phyloP scores from a whole-genome alignment of 2,113 vertebrate species.

The Cettia cetti region DNA sequence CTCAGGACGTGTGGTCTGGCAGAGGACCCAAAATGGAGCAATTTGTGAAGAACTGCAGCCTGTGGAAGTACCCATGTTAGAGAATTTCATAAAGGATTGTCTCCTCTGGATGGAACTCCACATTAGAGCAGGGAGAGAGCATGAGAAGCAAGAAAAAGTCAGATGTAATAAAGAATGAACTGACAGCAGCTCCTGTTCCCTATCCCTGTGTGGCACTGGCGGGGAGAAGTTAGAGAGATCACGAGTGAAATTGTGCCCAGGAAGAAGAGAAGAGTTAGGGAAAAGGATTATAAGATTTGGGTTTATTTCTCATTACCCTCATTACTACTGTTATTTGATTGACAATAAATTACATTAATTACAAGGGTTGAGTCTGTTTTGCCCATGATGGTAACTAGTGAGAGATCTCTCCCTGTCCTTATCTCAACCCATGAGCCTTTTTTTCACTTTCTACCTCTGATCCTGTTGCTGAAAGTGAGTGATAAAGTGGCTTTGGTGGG shows the following conservation, averaged over 20 bases:
- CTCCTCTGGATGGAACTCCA: background rate
- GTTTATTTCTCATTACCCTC: background rate
- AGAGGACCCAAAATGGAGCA: fast-evolving
- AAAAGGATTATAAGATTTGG: background rate
- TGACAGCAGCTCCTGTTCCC: fast-evolving
- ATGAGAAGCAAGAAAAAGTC: background rate
- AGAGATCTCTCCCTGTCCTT: background rate
- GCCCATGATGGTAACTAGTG: background rate
- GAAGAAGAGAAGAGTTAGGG: background rate
- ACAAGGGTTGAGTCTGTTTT: background rate
- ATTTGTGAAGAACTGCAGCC: background rate
- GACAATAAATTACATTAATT: background rate
- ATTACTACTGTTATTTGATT: background rate
- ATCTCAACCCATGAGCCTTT: background rate
- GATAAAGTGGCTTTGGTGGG: background rate
- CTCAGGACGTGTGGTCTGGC: background rate
- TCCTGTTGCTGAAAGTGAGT: background rate
- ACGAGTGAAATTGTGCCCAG: background rate
- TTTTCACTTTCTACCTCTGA: background rate
- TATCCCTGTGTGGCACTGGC: fast-evolving
- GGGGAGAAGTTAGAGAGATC: background rate
- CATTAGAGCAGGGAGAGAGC: background rate
- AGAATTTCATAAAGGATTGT: background rate
- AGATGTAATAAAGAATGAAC: background rate
- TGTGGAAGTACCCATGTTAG: background rate